These are phyloP conservation scores for Heliconius congener DNA, from an alignment of 1,140 invertebrate genomes.

Conservation along the genomic window DNA sequence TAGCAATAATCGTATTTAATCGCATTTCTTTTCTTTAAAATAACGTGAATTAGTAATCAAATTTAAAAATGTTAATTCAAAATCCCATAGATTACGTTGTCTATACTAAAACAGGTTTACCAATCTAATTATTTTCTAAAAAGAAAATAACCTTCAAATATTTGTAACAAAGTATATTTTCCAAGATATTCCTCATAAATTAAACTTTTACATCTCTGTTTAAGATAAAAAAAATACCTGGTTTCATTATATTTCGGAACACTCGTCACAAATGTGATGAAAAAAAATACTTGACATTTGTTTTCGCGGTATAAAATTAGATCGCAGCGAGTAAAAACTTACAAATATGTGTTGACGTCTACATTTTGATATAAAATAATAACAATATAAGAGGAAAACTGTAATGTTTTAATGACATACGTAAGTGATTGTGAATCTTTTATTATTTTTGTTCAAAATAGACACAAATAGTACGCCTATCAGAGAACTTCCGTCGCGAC, in stretches of 20 bases:
- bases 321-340: conserved; percentile 40
- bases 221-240: not conserved
- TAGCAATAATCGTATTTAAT: not conserved
- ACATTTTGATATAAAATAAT: conserved; percentile 41
- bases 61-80: not conserved
- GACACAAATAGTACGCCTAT: conserved; percentile 26
- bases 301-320: conserved; percentile 61
- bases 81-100: conserved; percentile 16
- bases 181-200: not conserved
- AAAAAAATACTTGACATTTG: conserved; percentile 50
- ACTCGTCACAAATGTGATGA: not conserved
- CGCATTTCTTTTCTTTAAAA: not conserved
- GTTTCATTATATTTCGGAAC: not conserved
- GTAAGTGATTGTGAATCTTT: conserved; percentile 37
- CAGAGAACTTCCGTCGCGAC: conserved; percentile 66
- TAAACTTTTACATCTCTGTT: not conserved
- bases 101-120: conserved; percentile 29
- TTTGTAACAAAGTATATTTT: conserved; percentile 11
- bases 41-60: not conserved
- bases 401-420: conserved; percentile 18
- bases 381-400: conserved; percentile 35
- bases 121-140: conserved; percentile 29
- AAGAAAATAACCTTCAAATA: conserved; percentile 33
- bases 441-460: conserved; percentile 30
- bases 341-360: conserved; percentile 60